phyloP scores from a whole-genome alignment of 2,888 invertebrate species.

The Drosophila setosimentum region DNA sequence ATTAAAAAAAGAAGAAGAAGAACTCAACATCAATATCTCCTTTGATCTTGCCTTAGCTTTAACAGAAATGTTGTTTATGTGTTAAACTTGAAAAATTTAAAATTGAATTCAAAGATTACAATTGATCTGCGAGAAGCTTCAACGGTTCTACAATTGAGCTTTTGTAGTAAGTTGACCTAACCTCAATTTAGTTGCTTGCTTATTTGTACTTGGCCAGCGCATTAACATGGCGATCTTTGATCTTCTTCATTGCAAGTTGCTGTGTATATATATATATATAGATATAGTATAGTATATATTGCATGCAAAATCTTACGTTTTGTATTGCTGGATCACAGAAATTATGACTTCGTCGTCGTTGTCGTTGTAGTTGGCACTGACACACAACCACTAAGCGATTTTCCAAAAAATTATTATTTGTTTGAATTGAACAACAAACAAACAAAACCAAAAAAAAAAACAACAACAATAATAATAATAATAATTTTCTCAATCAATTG shows the following conservation, averaged over 20 bases:
- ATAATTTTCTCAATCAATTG: constrained; percentile 20
- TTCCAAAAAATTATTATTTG: constrained; percentile 5
- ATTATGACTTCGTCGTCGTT: background rate
- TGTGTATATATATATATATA: background rate
- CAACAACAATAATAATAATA: background rate
- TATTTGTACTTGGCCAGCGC: constrained; percentile 3
- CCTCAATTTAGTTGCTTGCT: constrained; percentile 6
- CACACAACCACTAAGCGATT: constrained; percentile 19
- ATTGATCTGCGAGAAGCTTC: constrained; percentile 13
- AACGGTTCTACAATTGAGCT: constrained; percentile 28
- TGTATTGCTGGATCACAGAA: constrained; percentile 4
- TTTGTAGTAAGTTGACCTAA: constrained; percentile 12
- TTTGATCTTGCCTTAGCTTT: background rate
- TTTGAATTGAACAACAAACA: background rate
- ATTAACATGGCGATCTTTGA: background rate
- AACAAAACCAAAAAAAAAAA: too few relatives aligned
- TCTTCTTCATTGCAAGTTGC: constrained; percentile 2
- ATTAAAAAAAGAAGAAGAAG: background rate
- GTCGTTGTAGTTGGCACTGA: constrained; percentile 31
- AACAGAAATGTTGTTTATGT: background rate
- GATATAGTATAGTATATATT: background rate
- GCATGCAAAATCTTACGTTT: constrained; percentile 23
- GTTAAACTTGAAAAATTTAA: constrained; percentile 20
- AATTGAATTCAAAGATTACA: background rate
- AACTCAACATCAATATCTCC: background rate